Evolutionary conservation across 2,888 invertebrate genomes (phyloP), one percentile per base, ranked within the genome.

Genomic region (Lissocephala sabroskyi): DNA sequence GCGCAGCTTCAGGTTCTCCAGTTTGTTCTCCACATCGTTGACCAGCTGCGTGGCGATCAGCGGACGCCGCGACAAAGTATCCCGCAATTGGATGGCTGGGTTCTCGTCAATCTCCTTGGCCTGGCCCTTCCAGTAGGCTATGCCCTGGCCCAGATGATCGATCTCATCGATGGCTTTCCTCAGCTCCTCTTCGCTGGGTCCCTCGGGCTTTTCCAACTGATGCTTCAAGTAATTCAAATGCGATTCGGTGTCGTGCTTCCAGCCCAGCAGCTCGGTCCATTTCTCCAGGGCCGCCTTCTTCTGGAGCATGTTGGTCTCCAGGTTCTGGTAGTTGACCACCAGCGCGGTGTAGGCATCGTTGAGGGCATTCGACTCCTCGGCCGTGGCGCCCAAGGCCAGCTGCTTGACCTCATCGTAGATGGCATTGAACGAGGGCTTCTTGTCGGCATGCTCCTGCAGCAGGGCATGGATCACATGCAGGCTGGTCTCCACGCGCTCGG

Each of bases 351-450:
- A 95, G 0, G 91, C 89, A 56, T 92, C 90, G 64, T 91, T 90
- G 2, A 96, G 84, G 1, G 89, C 86, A 45, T 90, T 88, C 1
- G 90, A 89, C 75, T 95, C 95, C 59, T 92, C 90, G 0, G 91
- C 89, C n/a, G 90, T 88, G 1, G 91, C 91, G 59, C 87, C 87
- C 9, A 88, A 84, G 0, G 91, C 89, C 65, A 95, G 87, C 49
- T 90, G 90, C 74, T 94, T 94, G 0, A 96, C 90, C 86, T 96
- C 94, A 62, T 91, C 90, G 65, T 93, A 92, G 60, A 96, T 92
- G 1, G 89, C 88, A 56, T 90, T 88, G 61, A 96, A 93, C 36
- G 88, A 87, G 0, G 92, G 89, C 66, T 92, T 92, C 73, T 94
- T 93, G 36, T 95, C 93, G 1, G 92, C 90, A 79, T 94, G 93